A percentile compares a stretch with the other conserved stretches of the same genome.
Evolutionary conservation across 1,140 invertebrate species (phyloP).

Genomic region (Magallana gigas): DNA sequence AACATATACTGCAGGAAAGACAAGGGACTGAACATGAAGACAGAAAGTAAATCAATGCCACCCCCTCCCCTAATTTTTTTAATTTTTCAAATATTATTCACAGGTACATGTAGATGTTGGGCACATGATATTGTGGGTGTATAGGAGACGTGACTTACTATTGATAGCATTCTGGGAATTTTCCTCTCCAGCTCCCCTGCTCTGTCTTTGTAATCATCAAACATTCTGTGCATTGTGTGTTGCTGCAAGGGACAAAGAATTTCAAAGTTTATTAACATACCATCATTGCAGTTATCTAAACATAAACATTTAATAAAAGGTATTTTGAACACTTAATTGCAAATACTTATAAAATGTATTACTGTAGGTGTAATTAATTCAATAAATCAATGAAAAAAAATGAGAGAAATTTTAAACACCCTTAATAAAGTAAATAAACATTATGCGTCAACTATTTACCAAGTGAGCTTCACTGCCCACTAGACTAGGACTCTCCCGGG

Average conservation of each 20-base stretch:
- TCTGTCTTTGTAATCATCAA: constrained; percentile 74
- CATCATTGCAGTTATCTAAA: neutral
- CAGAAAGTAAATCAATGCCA: too few relatives aligned
- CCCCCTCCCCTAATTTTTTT: neutral
- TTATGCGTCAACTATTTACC: constrained; percentile 45
- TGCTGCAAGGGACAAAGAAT: constrained; percentile 55
- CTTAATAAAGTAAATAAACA: too few relatives aligned
- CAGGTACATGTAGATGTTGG: neutral
- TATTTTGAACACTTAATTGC: too few relatives aligned
- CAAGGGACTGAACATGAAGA: too few relatives aligned
- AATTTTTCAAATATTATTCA: neutral
- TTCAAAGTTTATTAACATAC: neutral
- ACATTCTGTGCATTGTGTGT: constrained; percentile 69
- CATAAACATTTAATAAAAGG: neutral
- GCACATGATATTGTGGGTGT: neutral
- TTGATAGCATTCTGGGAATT: constrained; percentile 65
- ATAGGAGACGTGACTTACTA: constrained; percentile 61
- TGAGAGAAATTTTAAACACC: neutral
- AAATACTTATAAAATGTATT: too few relatives aligned
- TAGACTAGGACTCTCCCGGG: constrained; percentile 60
- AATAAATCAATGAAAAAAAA: neutral
- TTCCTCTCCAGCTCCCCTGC: constrained; percentile 62
- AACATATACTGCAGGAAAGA: too few relatives aligned
- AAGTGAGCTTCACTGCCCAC: constrained; percentile 67
- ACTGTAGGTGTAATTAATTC: too few relatives aligned